phyloP scores from a whole-genome alignment of 2,797 vertebrate genomes.

The Acrocephalus scirpaceus region DNA sequence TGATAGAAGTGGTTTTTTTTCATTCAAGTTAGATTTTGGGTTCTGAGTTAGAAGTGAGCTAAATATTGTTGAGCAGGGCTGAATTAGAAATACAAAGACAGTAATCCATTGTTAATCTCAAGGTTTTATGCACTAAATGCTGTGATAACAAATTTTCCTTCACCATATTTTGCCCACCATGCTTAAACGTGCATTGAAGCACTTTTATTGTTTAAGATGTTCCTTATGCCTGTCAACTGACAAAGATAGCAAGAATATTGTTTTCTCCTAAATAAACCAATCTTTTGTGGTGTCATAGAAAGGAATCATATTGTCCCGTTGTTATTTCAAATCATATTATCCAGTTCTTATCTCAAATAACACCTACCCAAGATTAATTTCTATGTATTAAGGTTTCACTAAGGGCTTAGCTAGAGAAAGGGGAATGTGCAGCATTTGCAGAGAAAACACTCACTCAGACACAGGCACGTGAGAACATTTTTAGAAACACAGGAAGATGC shows the following conservation, averaged over 20 bases:
- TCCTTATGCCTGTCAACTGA: background rate
- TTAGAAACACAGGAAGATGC: background rate
- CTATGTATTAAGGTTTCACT: background rate
- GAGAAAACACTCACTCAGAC: background rate
- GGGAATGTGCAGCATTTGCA: background rate
- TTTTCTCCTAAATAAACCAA: background rate
- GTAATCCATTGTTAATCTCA: background rate
- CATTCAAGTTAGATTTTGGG: background rate
- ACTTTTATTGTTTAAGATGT: background rate
- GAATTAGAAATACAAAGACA: background rate
- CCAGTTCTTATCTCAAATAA: background rate
- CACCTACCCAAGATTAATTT: background rate
- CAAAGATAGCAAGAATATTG: background rate
- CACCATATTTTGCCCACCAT: background rate
- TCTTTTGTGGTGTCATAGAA: background rate
- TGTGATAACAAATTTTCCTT: background rate
- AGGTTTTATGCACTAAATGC: background rate
- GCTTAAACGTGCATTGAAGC: fast-evolving
- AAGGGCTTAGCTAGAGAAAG: background rate
- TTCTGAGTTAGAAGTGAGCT: background rate
- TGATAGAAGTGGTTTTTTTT: background rate
- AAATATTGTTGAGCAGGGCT: background rate
- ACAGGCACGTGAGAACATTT: fast-evolving
- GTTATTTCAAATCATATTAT: background rate
- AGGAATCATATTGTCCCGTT: background rate